phyloP scores from a whole-genome alignment of 2,113 vertebrate genomes.

The Eupsittula cactorum region DNA sequence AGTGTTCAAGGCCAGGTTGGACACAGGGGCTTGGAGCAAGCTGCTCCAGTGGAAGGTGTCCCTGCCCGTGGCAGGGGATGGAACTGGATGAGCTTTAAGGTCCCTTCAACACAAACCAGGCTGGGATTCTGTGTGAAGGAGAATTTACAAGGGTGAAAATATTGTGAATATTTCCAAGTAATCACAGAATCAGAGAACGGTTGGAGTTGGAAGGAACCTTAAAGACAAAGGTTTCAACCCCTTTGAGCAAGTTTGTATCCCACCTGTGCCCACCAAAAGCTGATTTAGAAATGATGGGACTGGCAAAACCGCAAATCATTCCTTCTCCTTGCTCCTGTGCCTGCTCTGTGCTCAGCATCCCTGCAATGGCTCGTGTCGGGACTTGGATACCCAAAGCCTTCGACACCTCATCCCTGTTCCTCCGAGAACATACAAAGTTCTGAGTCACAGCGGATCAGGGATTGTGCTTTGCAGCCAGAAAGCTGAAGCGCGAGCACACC shows the following conservation, averaged over 20 bases:
- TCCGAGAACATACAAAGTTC: neutral
- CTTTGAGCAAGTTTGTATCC: neutral
- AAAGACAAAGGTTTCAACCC: neutral
- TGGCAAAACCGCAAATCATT: rapidly evolving
- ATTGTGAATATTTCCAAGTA: neutral
- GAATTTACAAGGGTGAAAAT: neutral
- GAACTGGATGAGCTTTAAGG: neutral
- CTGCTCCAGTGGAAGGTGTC: neutral
- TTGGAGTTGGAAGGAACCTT: neutral
- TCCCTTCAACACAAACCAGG: neutral
- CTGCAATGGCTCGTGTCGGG: rapidly evolving
- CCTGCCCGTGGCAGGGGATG: neutral
- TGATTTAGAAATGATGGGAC: neutral
- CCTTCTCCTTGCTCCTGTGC: neutral
- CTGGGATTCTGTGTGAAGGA: rapidly evolving
- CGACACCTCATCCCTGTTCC: rapidly evolving
- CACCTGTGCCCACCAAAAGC: neutral
- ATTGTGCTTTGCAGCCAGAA: rapidly evolving
- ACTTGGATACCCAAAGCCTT: rapidly evolving
- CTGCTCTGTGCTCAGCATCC: rapidly evolving
- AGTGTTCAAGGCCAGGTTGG: neutral
- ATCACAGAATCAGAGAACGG: neutral
- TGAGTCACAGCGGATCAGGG: rapidly evolving
- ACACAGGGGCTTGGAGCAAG: neutral
- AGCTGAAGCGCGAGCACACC: rapidly evolving